Evolutionary conservation across 2,888 invertebrate genomes (phyloP).

Genomic region (Rhamphomyia laevipes): DNA sequence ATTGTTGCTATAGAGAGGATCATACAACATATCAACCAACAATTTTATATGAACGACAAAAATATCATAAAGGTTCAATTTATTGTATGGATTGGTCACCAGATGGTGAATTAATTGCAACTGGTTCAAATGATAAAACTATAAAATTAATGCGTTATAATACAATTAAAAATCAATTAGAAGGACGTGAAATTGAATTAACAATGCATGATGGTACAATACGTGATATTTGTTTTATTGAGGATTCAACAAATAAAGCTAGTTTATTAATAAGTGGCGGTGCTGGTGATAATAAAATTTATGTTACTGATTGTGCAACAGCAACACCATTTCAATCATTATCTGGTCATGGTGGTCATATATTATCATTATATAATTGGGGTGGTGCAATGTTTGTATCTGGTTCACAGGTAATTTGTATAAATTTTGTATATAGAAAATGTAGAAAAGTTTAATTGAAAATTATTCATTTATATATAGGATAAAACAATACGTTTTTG

Average conservation of each 20-base stretch:
- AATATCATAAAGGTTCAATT: slow-evolving; percentile 93
- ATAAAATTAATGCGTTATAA: slow-evolving; percentile 87
- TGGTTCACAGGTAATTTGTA: slow-evolving; percentile 69
- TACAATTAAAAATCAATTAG: slow-evolving; percentile 68
- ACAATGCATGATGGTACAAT: slow-evolving; percentile 95
- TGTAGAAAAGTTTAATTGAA: too few relatives aligned
- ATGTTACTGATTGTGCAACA: slow-evolving; percentile 89
- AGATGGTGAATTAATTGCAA: slow-evolving; percentile 84
- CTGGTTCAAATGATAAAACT: slow-evolving; percentile 94
- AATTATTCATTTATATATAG: slow-evolving; percentile 10
- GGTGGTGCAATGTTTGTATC: slow-evolving; percentile 95
- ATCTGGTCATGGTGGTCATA: slow-evolving; percentile 83
- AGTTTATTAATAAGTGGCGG: slow-evolving; percentile 86
- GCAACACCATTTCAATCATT: slow-evolving; percentile 78
- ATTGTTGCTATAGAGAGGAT: slow-evolving; percentile 49
- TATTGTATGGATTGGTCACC: slow-evolving; percentile 94
- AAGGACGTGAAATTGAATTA: slow-evolving; percentile 74
- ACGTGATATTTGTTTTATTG: slow-evolving; percentile 86
- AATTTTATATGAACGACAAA: slow-evolving; percentile 78
- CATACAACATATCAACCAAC: slow-evolving; percentile 75
- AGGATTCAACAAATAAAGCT: slow-evolving; percentile 77
- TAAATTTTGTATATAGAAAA: background rate
- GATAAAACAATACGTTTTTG: slow-evolving; percentile 91
- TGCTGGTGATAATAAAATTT: slow-evolving; percentile 92
- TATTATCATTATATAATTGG: slow-evolving; percentile 85